Evolutionary conservation across 2,797 vertebrate genomes (phyloP).

Genomic region (Poecilia gillii): DNA sequence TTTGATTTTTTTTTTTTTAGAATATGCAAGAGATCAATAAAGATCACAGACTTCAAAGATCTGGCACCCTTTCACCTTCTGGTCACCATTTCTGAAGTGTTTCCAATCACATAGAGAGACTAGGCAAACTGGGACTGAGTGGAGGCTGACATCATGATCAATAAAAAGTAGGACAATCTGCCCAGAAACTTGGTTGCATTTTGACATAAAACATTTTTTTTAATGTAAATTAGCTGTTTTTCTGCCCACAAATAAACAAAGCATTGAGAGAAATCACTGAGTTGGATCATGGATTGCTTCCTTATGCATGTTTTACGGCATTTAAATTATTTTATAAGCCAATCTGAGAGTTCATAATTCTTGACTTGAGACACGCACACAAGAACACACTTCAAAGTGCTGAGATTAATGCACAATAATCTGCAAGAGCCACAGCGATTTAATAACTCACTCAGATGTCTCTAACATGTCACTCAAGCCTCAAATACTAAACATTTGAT

Average conservation of each 20-base stretch:
- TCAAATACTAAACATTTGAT: slow-evolving; percentile 73
- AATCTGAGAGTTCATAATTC: slow-evolving; percentile 49
- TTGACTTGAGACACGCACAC: slow-evolving; percentile 31
- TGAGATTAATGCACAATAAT: slow-evolving; percentile 80
- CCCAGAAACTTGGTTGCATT: slow-evolving; percentile 47
- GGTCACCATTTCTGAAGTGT: slow-evolving; percentile 87
- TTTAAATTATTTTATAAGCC: slow-evolving; percentile 40
- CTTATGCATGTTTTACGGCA: slow-evolving; percentile 40
- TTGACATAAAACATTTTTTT: slow-evolving; percentile 41
- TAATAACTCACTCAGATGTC: slow-evolving; percentile 79
- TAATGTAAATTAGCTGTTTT: slow-evolving; percentile 34
- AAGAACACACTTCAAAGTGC: slow-evolving; percentile 77
- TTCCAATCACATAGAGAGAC: slow-evolving; percentile 78
- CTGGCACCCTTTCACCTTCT: slow-evolving; percentile 83
- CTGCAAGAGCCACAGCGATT: slow-evolving; percentile 75
- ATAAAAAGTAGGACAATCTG: slow-evolving; percentile 58
- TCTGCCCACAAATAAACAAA: slow-evolving; percentile 27
- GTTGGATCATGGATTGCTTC: slow-evolving; percentile 17
- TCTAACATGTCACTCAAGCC: slow-evolving; percentile 74
- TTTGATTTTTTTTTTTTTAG: slow-evolving; percentile 84
- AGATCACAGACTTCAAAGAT: slow-evolving; percentile 86
- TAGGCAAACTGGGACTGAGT: slow-evolving; percentile 70
- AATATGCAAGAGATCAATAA: slow-evolving; percentile 87
- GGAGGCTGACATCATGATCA: slow-evolving; percentile 61
- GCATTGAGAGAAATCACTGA: slow-evolving; percentile 34